Evolutionary conservation across 2,113 vertebrate genomes (phyloP).

Genomic region (Tenrec ecaudatus): DNA sequence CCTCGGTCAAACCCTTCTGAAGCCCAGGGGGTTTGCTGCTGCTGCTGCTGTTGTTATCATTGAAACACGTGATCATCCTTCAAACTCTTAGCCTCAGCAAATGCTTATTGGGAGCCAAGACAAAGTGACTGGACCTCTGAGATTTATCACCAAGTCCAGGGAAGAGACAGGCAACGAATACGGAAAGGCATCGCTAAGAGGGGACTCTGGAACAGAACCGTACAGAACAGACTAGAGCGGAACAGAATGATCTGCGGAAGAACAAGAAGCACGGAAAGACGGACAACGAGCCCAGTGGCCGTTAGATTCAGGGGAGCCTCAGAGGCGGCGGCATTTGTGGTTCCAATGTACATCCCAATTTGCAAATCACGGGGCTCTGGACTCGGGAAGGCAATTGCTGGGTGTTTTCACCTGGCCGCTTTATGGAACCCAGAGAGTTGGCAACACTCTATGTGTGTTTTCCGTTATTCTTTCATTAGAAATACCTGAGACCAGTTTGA

Average conservation of each 20-base stretch:
- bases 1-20: neutral
- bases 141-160: neutral
- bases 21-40: neutral
- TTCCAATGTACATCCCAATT: neutral
- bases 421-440: neutral
- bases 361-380: neutral
- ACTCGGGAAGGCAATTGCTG: neutral
- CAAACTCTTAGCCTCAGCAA: neutral
- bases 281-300: rapidly evolving
- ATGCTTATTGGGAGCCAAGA: neutral
- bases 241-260: neutral
- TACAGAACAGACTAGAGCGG: neutral
- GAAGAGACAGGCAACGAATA: neutral
- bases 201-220: neutral
- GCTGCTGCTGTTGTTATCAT: neutral
- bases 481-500: neutral
- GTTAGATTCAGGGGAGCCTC: too few species aligned
- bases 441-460: neutral
- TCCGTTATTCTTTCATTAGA: neutral
- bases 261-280: neutral
- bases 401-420: neutral
- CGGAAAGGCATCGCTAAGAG: neutral
- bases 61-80: neutral
- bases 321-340: neutral
- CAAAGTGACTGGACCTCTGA: neutral